Base-by-base conservation (phyloP, 2,888 invertebrate species). In the Stenotaenia linearis region DNA sequence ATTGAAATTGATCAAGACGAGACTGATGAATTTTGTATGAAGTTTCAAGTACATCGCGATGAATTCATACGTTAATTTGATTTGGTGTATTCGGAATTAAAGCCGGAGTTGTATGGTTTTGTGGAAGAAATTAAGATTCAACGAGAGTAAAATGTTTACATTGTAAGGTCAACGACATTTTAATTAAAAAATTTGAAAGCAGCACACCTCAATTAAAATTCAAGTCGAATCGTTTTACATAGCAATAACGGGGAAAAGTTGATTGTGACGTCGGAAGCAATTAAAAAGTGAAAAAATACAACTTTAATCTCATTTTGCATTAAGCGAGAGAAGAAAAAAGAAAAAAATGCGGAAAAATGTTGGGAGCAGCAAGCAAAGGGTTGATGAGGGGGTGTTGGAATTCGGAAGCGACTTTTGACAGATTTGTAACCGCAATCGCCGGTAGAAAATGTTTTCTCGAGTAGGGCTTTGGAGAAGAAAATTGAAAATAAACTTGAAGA, bases 401-500 rank as follows among this genome's bases (percentile, higher is more conserved):
- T 50, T n/a, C 7, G 69, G 28, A 69, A 69, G 12, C 25, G n/a
- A 69, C 69, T 69, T 69, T 69, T 28, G 69, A 69, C 69, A 69
- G 69, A 69, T 69, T 69, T 69, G 69, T 69, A 25, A 69, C 69
- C 69, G 69, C 69, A 69, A 69, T 69, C 28, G 69, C 10, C 69
- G 69, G 69, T 69, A 28, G 69, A 69, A 69, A 69, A 69, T 28
- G 69, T 69, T 69, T 69, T 69, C 28, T 28, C 69, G 28, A 69
- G 69, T 69, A 69, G 10, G 69, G 69, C 69, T 23, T 28, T 69
- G 69, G 69, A 69, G 69, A 69, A 69, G 69, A 69, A 69, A 69
- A 69, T 69, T 69, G 69, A 69, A 69, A 69, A 69, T 69, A 69
- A 69, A 69, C 69, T 69, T 69, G 50, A 50, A 50, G 50, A 50